phyloP scores from a whole-genome alignment of 2,113 vertebrate genomes.

The Electrona antarctica region DNA sequence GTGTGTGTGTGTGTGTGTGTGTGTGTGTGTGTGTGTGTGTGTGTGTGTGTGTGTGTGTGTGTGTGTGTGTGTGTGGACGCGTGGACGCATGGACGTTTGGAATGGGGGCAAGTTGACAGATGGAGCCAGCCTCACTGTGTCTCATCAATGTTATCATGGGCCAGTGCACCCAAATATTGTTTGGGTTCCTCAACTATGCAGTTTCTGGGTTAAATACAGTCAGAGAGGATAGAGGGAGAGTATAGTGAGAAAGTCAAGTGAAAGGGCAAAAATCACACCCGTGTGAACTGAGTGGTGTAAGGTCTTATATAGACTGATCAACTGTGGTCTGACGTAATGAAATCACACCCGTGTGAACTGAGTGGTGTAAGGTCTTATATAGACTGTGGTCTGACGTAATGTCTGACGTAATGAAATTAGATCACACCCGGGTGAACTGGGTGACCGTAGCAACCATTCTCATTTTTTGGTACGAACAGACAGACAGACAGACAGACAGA shows the following conservation, averaged over 20 bases:
- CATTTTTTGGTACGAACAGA: too few relatives aligned
- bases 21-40: not conserved
- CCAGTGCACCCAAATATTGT: conserved; percentile 55
- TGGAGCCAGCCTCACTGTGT: conserved; percentile 48
- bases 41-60: not conserved
- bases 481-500: too few relatives aligned
- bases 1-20: not conserved
- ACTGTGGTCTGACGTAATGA: too few relatives aligned
- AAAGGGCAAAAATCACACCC: not conserved
- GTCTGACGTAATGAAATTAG: too few relatives aligned
- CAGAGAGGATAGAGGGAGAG: not conserved
- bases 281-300: too few relatives aligned
- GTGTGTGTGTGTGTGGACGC: not conserved
- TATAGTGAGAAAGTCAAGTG: not conserved
- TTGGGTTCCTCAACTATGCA: conserved; percentile 27
- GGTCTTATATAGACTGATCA: too few relatives aligned
- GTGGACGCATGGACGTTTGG: conserved; percentile 45
- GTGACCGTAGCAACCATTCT: too few relatives aligned
- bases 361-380: too few relatives aligned
- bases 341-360: too few relatives aligned
- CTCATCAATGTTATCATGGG: conserved; percentile 66
- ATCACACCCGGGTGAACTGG: too few relatives aligned
- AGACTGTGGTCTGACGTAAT: too few relatives aligned
- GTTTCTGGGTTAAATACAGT: conserved; percentile 24
- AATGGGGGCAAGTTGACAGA: conserved; percentile 54